phyloP scores from a whole-genome alignment of 2,797 vertebrate genomes.

The Pangasius djambal region DNA sequence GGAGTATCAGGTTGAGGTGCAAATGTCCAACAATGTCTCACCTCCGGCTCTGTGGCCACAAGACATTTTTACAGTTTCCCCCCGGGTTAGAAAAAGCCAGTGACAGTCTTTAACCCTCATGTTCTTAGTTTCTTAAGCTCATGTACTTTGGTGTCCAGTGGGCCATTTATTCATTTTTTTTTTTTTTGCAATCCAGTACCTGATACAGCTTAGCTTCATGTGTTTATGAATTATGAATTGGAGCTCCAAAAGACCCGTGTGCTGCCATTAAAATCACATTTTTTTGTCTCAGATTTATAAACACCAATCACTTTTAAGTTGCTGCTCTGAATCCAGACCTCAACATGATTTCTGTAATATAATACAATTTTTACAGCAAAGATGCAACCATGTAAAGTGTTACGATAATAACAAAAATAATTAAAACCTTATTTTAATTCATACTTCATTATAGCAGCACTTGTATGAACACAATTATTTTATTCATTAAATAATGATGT shows the following conservation, averaged over 20 bases:
- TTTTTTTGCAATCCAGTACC: neutral
- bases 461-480: neutral
- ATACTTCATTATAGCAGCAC: neutral
- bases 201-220: too few relatives aligned
- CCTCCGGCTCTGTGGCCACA: slow-evolving; percentile 51
- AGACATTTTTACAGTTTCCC: slow-evolving; percentile 19
- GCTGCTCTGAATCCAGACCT: neutral
- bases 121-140: neutral
- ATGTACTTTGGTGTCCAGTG: neutral
- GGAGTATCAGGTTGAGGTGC: slow-evolving; percentile 57
- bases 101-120: neutral
- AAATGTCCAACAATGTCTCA: slow-evolving; percentile 66
- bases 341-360: neutral
- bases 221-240: neutral
- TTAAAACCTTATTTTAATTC: neutral
- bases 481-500: neutral
- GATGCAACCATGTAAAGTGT: neutral
- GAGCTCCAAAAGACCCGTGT: neutral
- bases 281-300: neutral
- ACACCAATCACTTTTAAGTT: neutral
- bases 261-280: neutral
- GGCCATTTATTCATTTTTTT: neutral
- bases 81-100: neutral
- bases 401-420: neutral
- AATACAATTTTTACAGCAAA: neutral